Percentiles rank a stretch among this genome's conserved stretches.
Evolutionary conservation across 2,113 vertebrate species (phyloP).

Genomic region (Capra hircus): DNA sequence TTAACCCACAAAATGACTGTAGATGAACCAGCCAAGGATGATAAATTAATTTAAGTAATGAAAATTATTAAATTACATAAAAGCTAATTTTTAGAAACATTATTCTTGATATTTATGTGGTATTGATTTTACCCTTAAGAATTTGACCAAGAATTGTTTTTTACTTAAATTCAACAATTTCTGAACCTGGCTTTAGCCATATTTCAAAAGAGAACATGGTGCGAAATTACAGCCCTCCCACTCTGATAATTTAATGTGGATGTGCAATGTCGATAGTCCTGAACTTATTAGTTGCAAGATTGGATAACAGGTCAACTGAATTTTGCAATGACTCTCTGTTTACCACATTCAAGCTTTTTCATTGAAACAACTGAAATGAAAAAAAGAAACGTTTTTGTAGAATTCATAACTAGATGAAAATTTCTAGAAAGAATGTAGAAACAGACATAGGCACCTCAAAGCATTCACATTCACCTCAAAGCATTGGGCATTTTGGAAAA

Average conservation of each 20-base stretch:
- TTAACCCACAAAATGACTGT: background rate
- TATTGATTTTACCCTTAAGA: background rate
- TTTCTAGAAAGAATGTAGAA: background rate
- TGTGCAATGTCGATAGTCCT: background rate
- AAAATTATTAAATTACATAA: background rate
- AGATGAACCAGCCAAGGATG: background rate
- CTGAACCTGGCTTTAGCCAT: background rate
- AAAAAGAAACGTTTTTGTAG: background rate
- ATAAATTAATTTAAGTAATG: background rate
- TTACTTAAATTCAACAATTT: background rate
- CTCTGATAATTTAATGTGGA: background rate
- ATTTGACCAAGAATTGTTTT: background rate
- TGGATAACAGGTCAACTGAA: background rate
- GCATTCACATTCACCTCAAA: background rate
- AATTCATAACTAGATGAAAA: background rate
- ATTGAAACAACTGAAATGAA: background rate
- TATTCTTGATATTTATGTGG: background rate
- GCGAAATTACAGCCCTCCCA: background rate
- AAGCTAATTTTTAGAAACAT: background rate
- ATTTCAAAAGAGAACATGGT: background rate
- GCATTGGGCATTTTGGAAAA: slow-evolving; percentile 7
- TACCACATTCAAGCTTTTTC: background rate
- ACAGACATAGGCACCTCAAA: slow-evolving; percentile 4
- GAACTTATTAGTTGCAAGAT: background rate
- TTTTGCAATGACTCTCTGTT: background rate